These are phyloP conservation scores for Erebia palarica DNA, from an alignment of 2,888 invertebrate genomes.

Conservation along the genomic window DNA sequence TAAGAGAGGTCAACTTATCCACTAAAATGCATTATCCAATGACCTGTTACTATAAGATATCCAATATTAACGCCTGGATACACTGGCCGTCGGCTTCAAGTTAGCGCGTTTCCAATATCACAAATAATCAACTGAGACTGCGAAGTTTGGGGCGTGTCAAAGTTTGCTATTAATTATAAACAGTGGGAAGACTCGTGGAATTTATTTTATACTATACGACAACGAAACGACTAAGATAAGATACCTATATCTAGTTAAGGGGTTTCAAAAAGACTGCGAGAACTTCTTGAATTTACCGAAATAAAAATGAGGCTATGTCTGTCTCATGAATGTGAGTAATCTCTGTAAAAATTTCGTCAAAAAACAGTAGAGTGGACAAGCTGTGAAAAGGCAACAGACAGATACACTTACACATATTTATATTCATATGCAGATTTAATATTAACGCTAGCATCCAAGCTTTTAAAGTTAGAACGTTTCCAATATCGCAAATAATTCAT, in stretches of 20 bases:
- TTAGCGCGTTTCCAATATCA: slow-evolving; percentile 28
- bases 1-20: neutral
- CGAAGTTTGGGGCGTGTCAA: slow-evolving; percentile 35
- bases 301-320: too few species aligned
- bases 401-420: too few species aligned
- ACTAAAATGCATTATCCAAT: neutral
- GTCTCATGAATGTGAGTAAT: too few species aligned
- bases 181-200: slow-evolving; percentile 16
- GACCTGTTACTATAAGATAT: neutral
- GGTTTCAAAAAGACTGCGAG: too few species aligned
- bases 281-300: too few species aligned
- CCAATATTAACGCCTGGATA: slow-evolving; percentile 17
- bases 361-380: too few species aligned
- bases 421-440: too few species aligned
- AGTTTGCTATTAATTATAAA: slow-evolving; percentile 41
- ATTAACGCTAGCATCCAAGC: slow-evolving; percentile 6
- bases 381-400: too few species aligned
- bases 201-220: neutral
- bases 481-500: slow-evolving; percentile 29
- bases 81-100: slow-evolving; percentile 12
- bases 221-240: slow-evolving; percentile 1
- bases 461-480: slow-evolving; percentile 23
- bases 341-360: too few species aligned
- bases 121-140: slow-evolving; percentile 29
- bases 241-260: too few species aligned